Conservation (phyloP, 2,888 invertebrate genomes). For the Ectobius pallidus region DNA sequence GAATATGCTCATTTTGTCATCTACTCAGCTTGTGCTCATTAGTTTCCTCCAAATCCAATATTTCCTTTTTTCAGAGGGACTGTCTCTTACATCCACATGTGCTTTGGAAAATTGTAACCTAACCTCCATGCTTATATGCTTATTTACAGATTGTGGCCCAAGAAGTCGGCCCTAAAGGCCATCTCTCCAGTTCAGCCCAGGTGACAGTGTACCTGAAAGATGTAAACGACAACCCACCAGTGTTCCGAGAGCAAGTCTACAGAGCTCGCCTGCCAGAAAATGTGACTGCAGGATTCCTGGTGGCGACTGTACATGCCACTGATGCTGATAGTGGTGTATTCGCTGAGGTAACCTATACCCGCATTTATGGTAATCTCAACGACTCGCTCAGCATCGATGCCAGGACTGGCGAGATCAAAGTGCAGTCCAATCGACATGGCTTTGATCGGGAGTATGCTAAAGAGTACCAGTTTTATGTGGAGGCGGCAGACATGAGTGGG, state of each 20-base stretch:
- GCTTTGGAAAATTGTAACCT: no score
- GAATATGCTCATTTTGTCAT: no score
- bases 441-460: constrained; percentile 81
- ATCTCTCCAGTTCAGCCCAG: constrained; percentile 72
- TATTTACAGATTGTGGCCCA: constrained; percentile 71
- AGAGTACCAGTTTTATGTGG: constrained; percentile 79
- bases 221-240: constrained; percentile 86
- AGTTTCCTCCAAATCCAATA: no score
- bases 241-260: constrained; percentile 76
- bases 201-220: constrained; percentile 73
- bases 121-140: no score
- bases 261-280: constrained; percentile 80
- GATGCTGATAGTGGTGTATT: constrained; percentile 81
- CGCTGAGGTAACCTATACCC: constrained; percentile 79
- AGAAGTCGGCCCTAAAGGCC: constrained; percentile 74
- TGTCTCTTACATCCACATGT: no score
- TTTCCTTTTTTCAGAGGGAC: no score
- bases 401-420: constrained; percentile 78
- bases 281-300: constrained; percentile 65
- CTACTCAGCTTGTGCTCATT: no score
- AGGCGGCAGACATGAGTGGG: constrained; percentile 88
- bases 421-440: constrained; percentile 74
- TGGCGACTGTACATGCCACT: neutral
- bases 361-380: constrained; percentile 77
- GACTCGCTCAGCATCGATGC: constrained; percentile 80